phyloP scores from a whole-genome alignment of 2,797 vertebrate genomes.

The Rhinogobio ventralis region DNA sequence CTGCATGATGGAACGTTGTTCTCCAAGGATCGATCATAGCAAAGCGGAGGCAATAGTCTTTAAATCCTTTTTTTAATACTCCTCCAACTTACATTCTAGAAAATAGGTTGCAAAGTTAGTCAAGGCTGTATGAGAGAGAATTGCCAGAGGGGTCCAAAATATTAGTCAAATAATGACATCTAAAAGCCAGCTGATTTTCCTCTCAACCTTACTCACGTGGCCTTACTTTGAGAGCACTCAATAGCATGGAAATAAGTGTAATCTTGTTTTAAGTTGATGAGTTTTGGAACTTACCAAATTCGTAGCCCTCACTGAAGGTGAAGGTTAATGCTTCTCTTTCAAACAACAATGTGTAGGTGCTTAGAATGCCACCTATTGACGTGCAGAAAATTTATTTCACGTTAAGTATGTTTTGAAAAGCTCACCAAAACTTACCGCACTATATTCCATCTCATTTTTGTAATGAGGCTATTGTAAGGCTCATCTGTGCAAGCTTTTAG shows the following conservation, averaged over 20 bases:
- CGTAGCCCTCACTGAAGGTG: conserved; percentile 15
- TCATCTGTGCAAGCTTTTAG: conserved; percentile 43
- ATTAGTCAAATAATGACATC: conserved; percentile 40
- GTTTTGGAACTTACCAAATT: conserved; percentile 47
- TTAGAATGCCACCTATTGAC: conserved; percentile 38
- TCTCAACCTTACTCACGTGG: conserved; percentile 38
- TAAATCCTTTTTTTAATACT: conserved; percentile 26
- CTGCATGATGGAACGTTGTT: conserved; percentile 73
- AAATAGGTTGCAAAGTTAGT: conserved; percentile 38
- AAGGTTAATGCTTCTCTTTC: conserved; percentile 53
- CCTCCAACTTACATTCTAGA: conserved; percentile 15
- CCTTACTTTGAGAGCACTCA: conserved; percentile 49
- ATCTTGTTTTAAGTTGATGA: conserved; percentile 22
- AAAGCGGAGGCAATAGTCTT: conserved; percentile 21
- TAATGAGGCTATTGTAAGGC: conserved; percentile 56
- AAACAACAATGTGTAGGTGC: conserved; percentile 30
- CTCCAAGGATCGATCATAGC: conserved; percentile 67
- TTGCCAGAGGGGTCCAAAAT: conserved; percentile 25
- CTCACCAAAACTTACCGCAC: conserved; percentile 26
- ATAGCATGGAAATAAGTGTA: conserved; percentile 44
- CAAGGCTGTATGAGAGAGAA: conserved; percentile 37
- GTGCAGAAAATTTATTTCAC: conserved; percentile 35
- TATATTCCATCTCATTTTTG: conserved; percentile 41
- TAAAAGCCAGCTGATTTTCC: conserved; percentile 49
- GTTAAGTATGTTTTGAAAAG: conserved; percentile 39